Evolutionary conservation across 2,888 invertebrate species (phyloP).

Genomic region (Globia sparganii): DNA sequence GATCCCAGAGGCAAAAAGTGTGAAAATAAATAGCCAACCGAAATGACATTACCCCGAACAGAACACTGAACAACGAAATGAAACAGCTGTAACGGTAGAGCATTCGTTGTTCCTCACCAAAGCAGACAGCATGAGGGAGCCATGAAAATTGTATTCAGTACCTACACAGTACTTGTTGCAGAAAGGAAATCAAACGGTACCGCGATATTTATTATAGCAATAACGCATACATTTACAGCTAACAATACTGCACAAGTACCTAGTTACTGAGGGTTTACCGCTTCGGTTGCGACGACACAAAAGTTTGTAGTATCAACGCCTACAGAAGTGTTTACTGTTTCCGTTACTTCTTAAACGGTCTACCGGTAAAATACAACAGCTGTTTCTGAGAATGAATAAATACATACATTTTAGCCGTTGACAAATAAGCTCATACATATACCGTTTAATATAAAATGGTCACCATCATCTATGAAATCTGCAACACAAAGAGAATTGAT

Average conservation of each 20-base stretch:
- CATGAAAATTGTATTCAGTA: conserved; percentile 37
- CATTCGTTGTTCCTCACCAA: conserved; percentile 17
- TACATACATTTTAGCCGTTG: conserved; percentile 4
- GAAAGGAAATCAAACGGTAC: conserved; percentile 39
- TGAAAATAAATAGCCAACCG: conserved; percentile 11
- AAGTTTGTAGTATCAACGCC: conserved; percentile 34
- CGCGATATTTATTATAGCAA: conserved; percentile 46
- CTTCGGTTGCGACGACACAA: conserved; percentile 29
- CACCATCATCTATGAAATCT: conserved; percentile 8
- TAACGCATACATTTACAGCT: conserved; percentile 35
- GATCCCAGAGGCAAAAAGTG: neutral
- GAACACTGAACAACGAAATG: conserved; percentile 4
- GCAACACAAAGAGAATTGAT: neutral
- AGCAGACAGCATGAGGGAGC: conserved; percentile 18
- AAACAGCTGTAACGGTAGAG: conserved; percentile 27
- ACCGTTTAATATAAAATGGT: neutral
- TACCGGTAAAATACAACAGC: conserved; percentile 7
- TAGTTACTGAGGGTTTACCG: conserved; percentile 23
- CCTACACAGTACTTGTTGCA: conserved; percentile 10
- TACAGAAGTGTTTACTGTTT: conserved; percentile 38
- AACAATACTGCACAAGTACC: conserved; percentile 27
- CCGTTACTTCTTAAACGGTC: conserved; percentile 25
- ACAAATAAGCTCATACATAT: conserved; percentile 5
- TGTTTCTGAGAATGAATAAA: conserved; percentile 33
- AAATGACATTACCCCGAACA: conserved; percentile 5